Base-by-base conservation (phyloP, 1,140 invertebrate genomes). In the Macrobrachium rosenbergii region DNA sequence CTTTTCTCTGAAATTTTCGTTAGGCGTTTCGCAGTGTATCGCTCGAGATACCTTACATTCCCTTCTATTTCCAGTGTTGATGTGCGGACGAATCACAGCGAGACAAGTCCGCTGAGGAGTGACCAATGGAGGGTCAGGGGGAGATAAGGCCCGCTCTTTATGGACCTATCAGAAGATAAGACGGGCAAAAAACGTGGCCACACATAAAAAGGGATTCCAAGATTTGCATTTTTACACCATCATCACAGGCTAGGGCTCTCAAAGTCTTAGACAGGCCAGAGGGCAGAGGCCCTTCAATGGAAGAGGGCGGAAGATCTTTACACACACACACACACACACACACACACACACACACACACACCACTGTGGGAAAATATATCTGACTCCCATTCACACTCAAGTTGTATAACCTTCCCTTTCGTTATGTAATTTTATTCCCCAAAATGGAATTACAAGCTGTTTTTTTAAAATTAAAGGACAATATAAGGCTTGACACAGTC, bases 201-300 rank as follows among this genome's bases (percentile, higher is more conserved):
- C 84, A 87, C 84, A 87, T 87, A 87, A 87, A 87, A 81, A 87
- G 84, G 84, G 84, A 87, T 81, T 87, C 84, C 43, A 79, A 87
- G 78, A 87, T 87, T 87, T 87, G 84, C 84, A 87, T 87, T 87
- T 87, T 87, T 87, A 87, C 84, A 80, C 84, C 84, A 87, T 87
- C 84, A 87, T 87, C 84, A 87, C 69, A 81, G 84, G 84, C 84
- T 37, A 72, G 77, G 84, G 84, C 84, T 80, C 84, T 87, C 84
- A 87, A 87, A 87, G 77, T 81, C 78, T 87, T 87, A 87, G 84
- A 60, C 63, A 81, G 84, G 84, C 62, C 84, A 87, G 84, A 87
- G 84, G 84, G 84, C 84, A 87, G 77, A 43, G 17, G 28, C 28
- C 28, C 28, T 37, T 37, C 28, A 37, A 3, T 37, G 28, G 28